phyloP scores from a whole-genome alignment of 2,113 vertebrate species.

The Nothobranchius kuhntae region DNA sequence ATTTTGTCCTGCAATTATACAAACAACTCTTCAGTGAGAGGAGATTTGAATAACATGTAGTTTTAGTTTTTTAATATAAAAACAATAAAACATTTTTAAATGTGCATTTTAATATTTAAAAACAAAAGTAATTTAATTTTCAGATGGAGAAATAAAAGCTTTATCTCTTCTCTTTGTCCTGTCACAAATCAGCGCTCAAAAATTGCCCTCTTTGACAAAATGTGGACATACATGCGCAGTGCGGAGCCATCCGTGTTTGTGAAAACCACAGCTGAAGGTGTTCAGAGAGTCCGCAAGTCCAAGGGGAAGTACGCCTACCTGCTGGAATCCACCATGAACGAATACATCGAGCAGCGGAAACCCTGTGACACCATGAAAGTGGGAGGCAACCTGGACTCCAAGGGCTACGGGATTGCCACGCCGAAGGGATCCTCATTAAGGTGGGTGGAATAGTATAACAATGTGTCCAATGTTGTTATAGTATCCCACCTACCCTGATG shows the following conservation, averaged over 20 bases:
- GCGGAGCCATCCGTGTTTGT: constrained; percentile 99
- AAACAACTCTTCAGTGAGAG: too few species aligned
- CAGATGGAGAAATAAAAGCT: background rate
- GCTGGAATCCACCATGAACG: constrained; percentile 99
- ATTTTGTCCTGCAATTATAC: background rate
- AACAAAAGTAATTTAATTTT: background rate
- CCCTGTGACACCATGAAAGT: constrained; percentile 99
- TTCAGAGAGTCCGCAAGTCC: constrained; percentile 94
- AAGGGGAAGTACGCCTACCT: constrained; percentile 99
- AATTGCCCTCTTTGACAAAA: constrained; percentile 99
- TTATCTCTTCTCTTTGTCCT: constrained; percentile 50
- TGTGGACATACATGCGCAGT: constrained; percentile 99
- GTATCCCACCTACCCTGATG: constrained; percentile 99
- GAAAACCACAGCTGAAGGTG: constrained; percentile 97
- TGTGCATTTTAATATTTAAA: background rate
- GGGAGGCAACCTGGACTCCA: constrained; percentile 99
- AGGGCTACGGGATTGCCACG: constrained; percentile 99
- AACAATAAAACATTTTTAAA: background rate
- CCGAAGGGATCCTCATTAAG: constrained; percentile 99
- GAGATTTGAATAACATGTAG: too few species aligned
- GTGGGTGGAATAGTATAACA: constrained; percentile 99
- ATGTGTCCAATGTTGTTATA: constrained; percentile 99
- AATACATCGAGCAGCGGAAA: constrained; percentile 99
- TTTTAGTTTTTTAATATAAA: background rate
- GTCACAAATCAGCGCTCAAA: constrained; percentile 89